phyloP scores from a whole-genome alignment of 2,888 invertebrate genomes.

The Bugula neritina region DNA sequence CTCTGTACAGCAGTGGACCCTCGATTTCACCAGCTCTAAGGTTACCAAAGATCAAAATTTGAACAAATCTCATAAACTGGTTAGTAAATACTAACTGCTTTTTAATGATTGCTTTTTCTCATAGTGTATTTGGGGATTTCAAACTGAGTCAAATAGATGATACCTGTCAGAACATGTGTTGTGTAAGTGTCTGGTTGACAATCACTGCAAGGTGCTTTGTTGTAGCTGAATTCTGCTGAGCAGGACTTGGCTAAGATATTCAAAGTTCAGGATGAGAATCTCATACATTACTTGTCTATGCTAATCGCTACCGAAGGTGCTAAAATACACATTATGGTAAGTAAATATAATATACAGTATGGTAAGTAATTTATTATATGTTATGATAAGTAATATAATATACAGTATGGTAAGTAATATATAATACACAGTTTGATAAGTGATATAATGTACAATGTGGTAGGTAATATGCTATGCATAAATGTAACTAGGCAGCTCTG shows the following conservation, averaged over 20 bases:
- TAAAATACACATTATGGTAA: neutral
- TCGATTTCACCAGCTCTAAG: neutral
- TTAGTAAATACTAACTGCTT: too few species aligned
- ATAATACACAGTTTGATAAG: too few species aligned
- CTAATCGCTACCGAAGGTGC: conserved; percentile 3
- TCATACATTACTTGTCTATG: conserved; percentile 19
- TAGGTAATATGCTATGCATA: too few species aligned
- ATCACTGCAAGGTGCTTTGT: too few species aligned
- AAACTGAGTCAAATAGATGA: too few species aligned
- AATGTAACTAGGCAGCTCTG: too few species aligned
- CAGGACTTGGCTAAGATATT: conserved; percentile 4
- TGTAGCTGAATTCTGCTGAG: neutral
- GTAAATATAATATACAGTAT: neutral
- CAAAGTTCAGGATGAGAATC: conserved; percentile 1
- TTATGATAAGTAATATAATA: neutral
- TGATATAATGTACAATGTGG: too few species aligned
- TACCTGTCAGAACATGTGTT: too few species aligned
- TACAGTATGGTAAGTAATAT: too few species aligned
- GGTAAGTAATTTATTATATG: neutral
- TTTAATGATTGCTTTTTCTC: too few species aligned
- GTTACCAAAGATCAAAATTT: neutral
- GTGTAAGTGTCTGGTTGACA: too few species aligned
- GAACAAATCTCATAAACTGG: neutral
- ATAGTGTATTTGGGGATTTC: too few species aligned
- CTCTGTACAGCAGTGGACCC: neutral